Evolutionary conservation across 2,113 vertebrate species (phyloP).

Genomic region (Scopus umbretta): DNA sequence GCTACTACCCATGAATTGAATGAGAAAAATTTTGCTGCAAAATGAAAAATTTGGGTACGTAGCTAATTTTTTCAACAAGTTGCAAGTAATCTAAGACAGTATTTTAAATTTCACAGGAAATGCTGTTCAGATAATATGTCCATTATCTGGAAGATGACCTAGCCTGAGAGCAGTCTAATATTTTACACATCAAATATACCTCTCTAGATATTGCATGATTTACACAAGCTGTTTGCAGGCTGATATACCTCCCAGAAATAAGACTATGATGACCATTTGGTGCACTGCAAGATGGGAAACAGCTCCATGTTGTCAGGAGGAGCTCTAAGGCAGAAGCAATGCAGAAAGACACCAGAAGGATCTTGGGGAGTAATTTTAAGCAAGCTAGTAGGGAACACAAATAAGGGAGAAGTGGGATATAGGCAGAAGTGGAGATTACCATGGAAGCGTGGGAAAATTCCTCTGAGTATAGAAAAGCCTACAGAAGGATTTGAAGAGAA

Average conservation of each 20-base stretch:
- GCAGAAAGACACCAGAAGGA: not conserved
- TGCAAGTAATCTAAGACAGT: not conserved
- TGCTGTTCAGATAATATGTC: not conserved
- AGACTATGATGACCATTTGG: not conserved
- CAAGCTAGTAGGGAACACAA: not conserved
- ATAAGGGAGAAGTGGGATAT: not conserved
- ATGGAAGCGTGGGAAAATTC: constrained; percentile 31
- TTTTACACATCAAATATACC: not conserved
- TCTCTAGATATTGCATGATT: not conserved
- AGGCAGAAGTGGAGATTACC: constrained; percentile 24
- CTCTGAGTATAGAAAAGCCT: not conserved
- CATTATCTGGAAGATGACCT: not conserved
- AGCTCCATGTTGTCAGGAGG: not conserved
- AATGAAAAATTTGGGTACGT: not conserved
- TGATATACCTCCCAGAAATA: not conserved
- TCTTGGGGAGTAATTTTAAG: not conserved
- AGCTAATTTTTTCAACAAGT: not conserved
- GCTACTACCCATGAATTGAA: not conserved
- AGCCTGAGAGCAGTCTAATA: not conserved
- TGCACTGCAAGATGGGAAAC: not conserved
- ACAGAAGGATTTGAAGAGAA: constrained; percentile 5
- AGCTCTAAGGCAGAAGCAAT: not conserved
- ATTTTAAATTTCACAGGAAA: not conserved
- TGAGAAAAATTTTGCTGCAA: not conserved
- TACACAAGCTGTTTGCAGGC: not conserved